Conservation (phyloP, 2,888 invertebrate genomes). For the Drosophila robusta region DNA sequence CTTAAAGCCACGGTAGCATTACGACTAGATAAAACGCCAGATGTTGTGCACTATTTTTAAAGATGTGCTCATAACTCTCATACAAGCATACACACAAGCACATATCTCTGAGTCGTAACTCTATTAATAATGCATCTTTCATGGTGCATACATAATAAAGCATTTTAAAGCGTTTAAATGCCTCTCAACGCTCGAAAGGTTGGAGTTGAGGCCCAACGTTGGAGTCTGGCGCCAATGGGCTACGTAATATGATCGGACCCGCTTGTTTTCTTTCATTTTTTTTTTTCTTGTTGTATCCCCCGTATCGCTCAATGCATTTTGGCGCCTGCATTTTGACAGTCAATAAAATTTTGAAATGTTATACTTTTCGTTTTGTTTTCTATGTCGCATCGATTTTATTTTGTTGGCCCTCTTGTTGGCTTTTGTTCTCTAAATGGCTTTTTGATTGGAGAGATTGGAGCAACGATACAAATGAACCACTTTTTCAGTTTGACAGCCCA, state of each 20-base stretch:
- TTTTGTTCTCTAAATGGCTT: conserved; percentile 73
- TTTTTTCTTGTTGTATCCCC: conserved; percentile 12
- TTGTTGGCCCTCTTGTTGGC: conserved; percentile 28
- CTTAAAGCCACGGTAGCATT: conserved; percentile 22
- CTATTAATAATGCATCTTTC: conserved; percentile 73
- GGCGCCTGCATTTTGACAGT: conserved; percentile 80
- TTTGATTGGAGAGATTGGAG: conserved; percentile 78
- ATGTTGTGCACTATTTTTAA: conserved; percentile 78
- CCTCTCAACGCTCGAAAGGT: conserved; percentile 36
- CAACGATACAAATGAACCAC: conserved; percentile 73
- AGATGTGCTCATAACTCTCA: conserved; percentile 70
- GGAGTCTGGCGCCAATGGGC: conserved; percentile 50
- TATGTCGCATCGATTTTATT: conserved; percentile 64
- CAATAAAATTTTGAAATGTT: conserved; percentile 82
- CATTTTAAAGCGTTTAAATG: conserved; percentile 58
- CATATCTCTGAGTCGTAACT: conserved; percentile 6
- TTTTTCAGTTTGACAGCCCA: conserved; percentile 74
- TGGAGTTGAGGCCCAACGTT: conserved; percentile 29
- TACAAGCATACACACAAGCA: neutral
- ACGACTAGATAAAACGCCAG: conserved; percentile 43
- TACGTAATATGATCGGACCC: conserved; percentile 63
- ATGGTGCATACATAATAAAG: conserved; percentile 63
- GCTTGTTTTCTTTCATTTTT: conserved; percentile 26
- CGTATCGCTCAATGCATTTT: conserved; percentile 46
- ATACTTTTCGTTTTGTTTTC: conserved; percentile 69